Evolutionary conservation across 1,140 invertebrate species (phyloP).

Genomic region (Heliconius eleuchia): DNA sequence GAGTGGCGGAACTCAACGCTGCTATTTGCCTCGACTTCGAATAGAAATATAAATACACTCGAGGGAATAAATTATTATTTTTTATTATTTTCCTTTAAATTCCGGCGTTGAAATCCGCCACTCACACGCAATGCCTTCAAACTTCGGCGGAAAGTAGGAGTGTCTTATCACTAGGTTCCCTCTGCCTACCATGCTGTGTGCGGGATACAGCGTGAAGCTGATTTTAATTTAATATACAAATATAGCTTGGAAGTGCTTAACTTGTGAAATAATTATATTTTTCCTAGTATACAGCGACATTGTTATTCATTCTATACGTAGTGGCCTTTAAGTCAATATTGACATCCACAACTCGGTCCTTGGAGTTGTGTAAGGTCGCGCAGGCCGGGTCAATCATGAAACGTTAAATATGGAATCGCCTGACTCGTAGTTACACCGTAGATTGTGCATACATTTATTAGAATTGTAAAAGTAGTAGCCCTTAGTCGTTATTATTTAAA

Average conservation of each 20-base stretch:
- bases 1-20: too few relatives aligned
- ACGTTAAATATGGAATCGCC: slow-evolving; percentile 71
- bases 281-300: slow-evolving; percentile 5
- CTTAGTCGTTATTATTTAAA: neutral
- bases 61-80: too few relatives aligned
- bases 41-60: too few relatives aligned
- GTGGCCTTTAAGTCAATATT: slow-evolving; percentile 42
- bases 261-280: neutral
- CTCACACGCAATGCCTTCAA: too few relatives aligned
- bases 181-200: too few relatives aligned
- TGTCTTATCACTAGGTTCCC: too few relatives aligned
- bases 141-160: too few relatives aligned
- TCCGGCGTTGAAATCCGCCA: too few relatives aligned
- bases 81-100: too few relatives aligned
- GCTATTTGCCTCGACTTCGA: too few relatives aligned
- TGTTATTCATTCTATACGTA: slow-evolving; percentile 26
- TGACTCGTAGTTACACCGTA: slow-evolving; percentile 43
- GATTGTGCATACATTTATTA: neutral
- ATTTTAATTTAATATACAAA: too few relatives aligned
- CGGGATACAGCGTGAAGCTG: too few relatives aligned
- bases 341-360: slow-evolving; percentile 42
- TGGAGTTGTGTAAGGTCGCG: slow-evolving; percentile 41
- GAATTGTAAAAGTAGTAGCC: neutral
- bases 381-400: slow-evolving; percentile 53
- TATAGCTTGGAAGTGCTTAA: neutral